Evolutionary conservation across 2,113 vertebrate genomes (phyloP).

Genomic region (Numida meleagris): DNA sequence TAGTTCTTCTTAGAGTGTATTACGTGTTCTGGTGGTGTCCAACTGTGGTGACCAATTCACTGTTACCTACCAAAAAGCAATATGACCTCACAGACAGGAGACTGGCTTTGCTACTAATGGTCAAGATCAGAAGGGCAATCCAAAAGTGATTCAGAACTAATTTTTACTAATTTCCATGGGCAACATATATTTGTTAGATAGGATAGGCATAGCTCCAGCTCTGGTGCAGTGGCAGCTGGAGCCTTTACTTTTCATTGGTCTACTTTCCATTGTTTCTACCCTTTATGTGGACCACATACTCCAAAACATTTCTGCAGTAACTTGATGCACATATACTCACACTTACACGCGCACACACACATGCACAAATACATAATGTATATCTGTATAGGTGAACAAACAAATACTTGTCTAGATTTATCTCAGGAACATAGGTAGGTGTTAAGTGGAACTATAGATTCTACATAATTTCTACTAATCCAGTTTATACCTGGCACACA

Average conservation of each 20-base stretch:
- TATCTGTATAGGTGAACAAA: not conserved
- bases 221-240: not conserved
- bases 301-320: not conserved
- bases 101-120: not conserved
- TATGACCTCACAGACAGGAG: not conserved
- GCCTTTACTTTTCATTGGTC: not conserved
- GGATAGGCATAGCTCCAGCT: not conserved
- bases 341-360: too few species aligned
- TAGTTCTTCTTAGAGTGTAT: not conserved
- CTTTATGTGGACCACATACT: accelerated
- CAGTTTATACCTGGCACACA: not conserved
- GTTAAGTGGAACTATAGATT: not conserved
- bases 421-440: not conserved
- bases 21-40: not conserved
- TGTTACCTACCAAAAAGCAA: not conserved
- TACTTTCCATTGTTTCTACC: not conserved
- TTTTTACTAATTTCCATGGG: not conserved
- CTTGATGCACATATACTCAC: too few species aligned
- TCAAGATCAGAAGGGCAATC: not conserved
- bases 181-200: not conserved
- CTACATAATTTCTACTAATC: not conserved
- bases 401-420: not conserved
- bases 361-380: too few species aligned
- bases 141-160: not conserved
- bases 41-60: not conserved